Base-by-base conservation (phyloP, 2,797 vertebrate genomes). In the Euthynnus affinis region DNA sequence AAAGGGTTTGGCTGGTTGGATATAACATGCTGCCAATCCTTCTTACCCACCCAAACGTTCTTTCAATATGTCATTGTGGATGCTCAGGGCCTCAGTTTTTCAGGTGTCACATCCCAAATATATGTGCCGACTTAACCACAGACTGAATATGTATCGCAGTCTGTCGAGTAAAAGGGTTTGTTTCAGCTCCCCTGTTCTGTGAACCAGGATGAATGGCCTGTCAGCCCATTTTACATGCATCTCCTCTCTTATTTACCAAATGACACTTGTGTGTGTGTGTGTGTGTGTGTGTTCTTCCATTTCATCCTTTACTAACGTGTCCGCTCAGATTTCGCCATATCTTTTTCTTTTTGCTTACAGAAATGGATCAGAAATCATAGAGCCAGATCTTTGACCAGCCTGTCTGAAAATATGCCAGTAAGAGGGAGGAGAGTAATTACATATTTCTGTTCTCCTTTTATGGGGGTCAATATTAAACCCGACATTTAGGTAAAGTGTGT, bases 41-140 rank as follows among this genome's bases (percentile, higher is more conserved):
- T 46, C 32, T 75, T 20, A 55, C 56, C 80, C 75, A 82, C 81
- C 74, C 80, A 75, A 88, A 86, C 29, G 4, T 80, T 81, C 23
- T 75, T 61, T 86, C 59, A 62, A 5, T 80, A 40, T 48, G 78
- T 92, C 88, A 80, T 85, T 90, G 87, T 76, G 75, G 85, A 92
- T 65, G 90, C 95, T 96, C 95, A 95, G 95, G 95, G 93, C 91
- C 89, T 94, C 87, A 77, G 78, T 87, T 93, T 82, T 93, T 94
- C 93, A 94, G 93, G 93, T 94, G 91, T 94, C 89, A 76, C 82
- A 78, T 87, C 93, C 84, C 84, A 84, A 89, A 90, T 65, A 64
- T 51, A 53, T 51, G 62, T 75, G 69, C 71, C 12, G 78, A 80
- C 71, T 56, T 76, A 52, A 84, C 81, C 68, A 32, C 69, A 84